Conservation (phyloP, 2,888 invertebrate genomes). For the Agonopterix heracliana region DNA sequence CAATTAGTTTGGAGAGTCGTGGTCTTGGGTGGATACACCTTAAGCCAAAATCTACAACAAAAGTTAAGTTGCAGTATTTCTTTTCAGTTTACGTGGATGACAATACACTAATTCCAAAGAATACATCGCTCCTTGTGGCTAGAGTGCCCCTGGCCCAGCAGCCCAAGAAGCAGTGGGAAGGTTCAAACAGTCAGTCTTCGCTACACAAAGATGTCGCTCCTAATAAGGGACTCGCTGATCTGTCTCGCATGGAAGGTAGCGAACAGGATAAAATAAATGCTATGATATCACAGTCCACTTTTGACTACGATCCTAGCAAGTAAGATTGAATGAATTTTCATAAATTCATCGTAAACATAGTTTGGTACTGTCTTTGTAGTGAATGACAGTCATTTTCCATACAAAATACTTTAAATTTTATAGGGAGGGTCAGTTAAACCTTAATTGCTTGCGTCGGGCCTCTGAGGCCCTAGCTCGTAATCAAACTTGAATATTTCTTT, state of each 20-base stretch:
- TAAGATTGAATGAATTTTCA: constrained; percentile 66
- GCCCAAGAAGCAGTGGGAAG: constrained; percentile 86
- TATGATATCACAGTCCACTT: constrained; percentile 98
- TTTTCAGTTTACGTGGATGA: constrained; percentile 92
- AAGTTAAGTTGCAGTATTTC: background rate
- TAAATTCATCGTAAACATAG: background rate
- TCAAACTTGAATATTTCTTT: too few species aligned
- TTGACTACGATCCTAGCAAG: constrained; percentile 98
- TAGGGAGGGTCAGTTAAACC: too few species aligned
- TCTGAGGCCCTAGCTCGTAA: too few species aligned
- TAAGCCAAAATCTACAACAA: too few species aligned
- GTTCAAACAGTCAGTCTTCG: constrained; percentile 61
- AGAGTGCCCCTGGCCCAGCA: constrained; percentile 91
- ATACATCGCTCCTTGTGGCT: constrained; percentile 96
- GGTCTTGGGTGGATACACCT: too few species aligned
- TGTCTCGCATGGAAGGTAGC: constrained; percentile 92
- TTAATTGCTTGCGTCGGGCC: too few species aligned
- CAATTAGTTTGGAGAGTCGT: too few species aligned
- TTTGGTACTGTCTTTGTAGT: background rate
- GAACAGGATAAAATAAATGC: constrained; percentile 99
- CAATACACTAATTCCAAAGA: constrained; percentile 94
- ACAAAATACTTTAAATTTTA: too few species aligned
- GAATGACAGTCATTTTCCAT: background rate
- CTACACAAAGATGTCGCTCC: constrained; percentile 65
- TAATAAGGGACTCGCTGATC: constrained; percentile 84